These are phyloP conservation scores for Nothobranchius kuhntae DNA, from an alignment of 2,113 vertebrate species.

Conservation along the genomic window DNA sequence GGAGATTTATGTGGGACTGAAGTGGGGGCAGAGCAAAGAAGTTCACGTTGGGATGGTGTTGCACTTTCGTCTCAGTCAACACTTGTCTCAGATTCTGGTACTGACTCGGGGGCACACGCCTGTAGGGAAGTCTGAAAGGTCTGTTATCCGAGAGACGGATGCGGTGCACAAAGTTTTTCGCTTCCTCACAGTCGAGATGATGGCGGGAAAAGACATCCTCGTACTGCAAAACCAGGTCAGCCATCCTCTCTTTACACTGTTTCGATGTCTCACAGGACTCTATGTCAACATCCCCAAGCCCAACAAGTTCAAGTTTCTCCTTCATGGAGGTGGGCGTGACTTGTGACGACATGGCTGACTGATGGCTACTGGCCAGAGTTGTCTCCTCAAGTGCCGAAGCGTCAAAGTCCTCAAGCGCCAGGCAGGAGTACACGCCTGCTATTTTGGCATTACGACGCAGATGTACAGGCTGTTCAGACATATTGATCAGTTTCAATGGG, in stretches of 20 bases:
- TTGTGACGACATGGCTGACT: too few species aligned
- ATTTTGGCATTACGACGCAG: conserved; percentile 14
- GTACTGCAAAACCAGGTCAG: not conserved
- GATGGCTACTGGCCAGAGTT: too few species aligned
- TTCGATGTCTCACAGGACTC: not conserved
- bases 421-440: conserved; percentile 2
- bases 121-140: conserved; percentile 11
- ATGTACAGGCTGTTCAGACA: not conserved
- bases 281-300: too few species aligned
- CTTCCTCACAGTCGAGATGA: not conserved
- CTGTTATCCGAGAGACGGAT: conserved; percentile 14
- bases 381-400: too few species aligned
- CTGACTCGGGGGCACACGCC: not conserved
- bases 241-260: not conserved
- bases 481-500: conserved; percentile 19
- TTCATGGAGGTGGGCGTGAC: too few species aligned
- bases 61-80: not conserved
- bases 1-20: too few species aligned
- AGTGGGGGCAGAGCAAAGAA: too few species aligned
- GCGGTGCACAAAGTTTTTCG: not conserved
- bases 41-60: too few species aligned
- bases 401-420: conserved; percentile 16
- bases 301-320: too few species aligned
- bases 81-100: not conserved
- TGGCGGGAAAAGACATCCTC: not conserved